Percentiles rank a stretch among this genome's conserved stretches.
phyloP scores from a whole-genome alignment of 2,888 invertebrate genomes.

The Ichneumoninae sp. region DNA sequence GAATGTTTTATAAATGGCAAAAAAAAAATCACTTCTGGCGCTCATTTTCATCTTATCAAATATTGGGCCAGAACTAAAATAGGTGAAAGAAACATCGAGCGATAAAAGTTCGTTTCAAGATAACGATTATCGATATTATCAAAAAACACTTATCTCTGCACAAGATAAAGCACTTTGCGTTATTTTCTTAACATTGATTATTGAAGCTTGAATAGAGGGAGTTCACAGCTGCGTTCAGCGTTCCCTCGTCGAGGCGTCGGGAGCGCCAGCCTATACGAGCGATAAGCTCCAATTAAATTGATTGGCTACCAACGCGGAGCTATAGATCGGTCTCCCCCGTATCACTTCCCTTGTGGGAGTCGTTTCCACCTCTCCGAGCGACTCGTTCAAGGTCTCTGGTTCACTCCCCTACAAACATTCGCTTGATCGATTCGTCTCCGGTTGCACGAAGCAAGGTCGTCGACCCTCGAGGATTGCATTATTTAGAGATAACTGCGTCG shows the following conservation, averaged over 20 bases:
- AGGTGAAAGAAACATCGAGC: no score
- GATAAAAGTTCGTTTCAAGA: no score
- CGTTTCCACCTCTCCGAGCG: neutral
- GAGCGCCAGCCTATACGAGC: conserved; percentile 70
- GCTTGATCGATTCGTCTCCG: neutral
- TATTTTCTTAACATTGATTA: no score
- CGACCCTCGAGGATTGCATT: conserved; percentile 19
- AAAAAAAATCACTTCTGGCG: neutral
- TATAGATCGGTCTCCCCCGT: neutral
- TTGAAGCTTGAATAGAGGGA: neutral
- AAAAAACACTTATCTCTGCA: no score
- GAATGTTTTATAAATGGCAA: neutral
- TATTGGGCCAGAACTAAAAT: no score
- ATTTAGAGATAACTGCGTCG: conserved; percentile 24
- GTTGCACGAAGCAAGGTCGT: conserved; percentile 19
- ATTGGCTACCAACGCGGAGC: conserved; percentile 69
- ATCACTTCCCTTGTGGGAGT: neutral
- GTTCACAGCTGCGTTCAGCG: conserved; percentile 71
- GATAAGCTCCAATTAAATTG: conserved; percentile 80
- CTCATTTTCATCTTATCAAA: no score
- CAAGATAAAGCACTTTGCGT: no score
- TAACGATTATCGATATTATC: no score
- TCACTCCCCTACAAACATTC: neutral
- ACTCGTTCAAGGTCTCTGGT: neutral
- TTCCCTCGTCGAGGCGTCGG: conserved; percentile 69